Base-by-base conservation (phyloP, 2,888 invertebrate species). In the Osmoderma eremita region DNA sequence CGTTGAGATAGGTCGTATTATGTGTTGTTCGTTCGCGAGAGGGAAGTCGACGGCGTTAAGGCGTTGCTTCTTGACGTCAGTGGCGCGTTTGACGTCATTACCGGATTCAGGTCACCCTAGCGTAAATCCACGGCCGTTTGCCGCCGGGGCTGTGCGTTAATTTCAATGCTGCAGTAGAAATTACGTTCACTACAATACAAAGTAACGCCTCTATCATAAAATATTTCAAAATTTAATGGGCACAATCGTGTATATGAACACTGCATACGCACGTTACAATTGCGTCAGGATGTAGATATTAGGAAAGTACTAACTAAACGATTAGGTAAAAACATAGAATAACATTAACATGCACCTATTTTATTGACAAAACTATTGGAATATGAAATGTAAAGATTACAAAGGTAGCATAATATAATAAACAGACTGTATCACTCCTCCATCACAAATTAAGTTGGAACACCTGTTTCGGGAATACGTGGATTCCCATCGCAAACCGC, bases 61-160 rank as follows among this genome's bases (percentile, higher is more conserved):
- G 24, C 24, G 48, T 36, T 30, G 45, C 45, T 61, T 42, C 45
- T 42, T 67, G 70, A 67, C 81, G 84, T 83, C 85, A 84, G 84
- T 84, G 84, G 84, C 64, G 67, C 63, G 53, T 58, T 58, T 72
- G 68, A 71, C 72, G 70, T 70, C 71, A 70, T 45, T 61, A 48
- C 45, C n/a, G 30, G 45, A 61, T 30, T 30, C 18, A 61, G 58
- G 58, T 61, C 58, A 61, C 48, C 58, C 45, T 61, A 45, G 24
- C 15, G 45, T 61, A 45, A 45, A 61, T 45, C 58, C 30, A 12
- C 58, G 58, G 22, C 15, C 45, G 30, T 45, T 48, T 17, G 48
- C 58, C 24, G 36, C 58, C 24, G 36, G 24, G 30, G 30, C 24
- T 17, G 58, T 45, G 30, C 30, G 30, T 30, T 61, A 61, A 61